phyloP scores from a whole-genome alignment of 2,797 vertebrate species.

The Pantherophis alleghaniensis region DNA sequence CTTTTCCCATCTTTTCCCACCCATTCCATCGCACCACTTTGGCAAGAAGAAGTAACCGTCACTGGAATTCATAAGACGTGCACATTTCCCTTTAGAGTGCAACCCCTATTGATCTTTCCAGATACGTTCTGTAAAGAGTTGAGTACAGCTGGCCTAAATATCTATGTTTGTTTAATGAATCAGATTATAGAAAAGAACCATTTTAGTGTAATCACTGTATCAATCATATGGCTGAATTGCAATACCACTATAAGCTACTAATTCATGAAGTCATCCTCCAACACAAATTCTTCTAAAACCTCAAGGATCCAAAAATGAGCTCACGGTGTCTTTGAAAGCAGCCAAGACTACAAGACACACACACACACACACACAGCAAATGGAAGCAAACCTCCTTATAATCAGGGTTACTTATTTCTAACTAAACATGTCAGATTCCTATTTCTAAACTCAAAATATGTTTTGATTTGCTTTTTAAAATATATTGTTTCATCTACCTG shows the following conservation, averaged over 20 bases:
- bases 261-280: conserved; percentile 35
- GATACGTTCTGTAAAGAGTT: conserved; percentile 6
- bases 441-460: not conserved
- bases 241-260: conserved; percentile 19
- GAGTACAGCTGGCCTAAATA: conserved; percentile 13
- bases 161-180: conserved; percentile 29
- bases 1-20: not conserved
- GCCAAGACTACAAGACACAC: not conserved
- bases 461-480: not conserved
- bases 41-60: not conserved
- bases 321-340: conserved; percentile 5
- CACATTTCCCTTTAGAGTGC: conserved; percentile 8
- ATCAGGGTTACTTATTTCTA: conserved; percentile 4
- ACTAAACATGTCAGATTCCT: conserved; percentile 1
- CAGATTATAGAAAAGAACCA: conserved; percentile 14
- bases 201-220: conserved; percentile 34
- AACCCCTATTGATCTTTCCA: not conserved
- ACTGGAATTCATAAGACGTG: not conserved
- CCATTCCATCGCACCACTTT: not conserved
- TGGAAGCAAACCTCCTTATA: not conserved
- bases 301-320: conserved; percentile 16
- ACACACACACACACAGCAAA: not conserved
- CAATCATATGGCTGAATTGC: conserved; percentile 29
- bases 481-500: not conserved
- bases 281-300: conserved; percentile 49